Conservation (phyloP, 2,113 vertebrate genomes). For the Tragulus kanchil region DNA sequence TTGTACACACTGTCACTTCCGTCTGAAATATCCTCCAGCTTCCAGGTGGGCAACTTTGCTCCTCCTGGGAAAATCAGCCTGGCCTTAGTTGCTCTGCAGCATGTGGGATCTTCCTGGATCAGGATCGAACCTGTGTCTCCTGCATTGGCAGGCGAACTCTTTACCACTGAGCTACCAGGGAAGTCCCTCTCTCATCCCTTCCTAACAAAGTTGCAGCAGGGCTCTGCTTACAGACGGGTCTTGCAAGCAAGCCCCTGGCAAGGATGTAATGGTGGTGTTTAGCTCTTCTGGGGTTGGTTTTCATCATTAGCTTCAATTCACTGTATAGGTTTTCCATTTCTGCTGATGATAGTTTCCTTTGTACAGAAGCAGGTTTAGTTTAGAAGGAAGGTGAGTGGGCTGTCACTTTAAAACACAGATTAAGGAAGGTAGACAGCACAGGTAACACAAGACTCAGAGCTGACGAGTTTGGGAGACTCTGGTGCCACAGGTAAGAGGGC, state of each 20-base stretch:
- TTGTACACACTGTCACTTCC: background rate
- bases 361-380: background rate
- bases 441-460: background rate
- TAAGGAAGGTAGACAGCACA: background rate
- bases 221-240: background rate
- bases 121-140: no score
- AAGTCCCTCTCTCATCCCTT: background rate
- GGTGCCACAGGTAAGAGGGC: background rate
- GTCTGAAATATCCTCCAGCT: background rate
- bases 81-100: background rate
- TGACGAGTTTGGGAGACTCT: fast-evolving
- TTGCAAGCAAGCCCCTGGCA: background rate
- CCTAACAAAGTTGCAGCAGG: no score
- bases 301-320: background rate
- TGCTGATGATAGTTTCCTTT: background rate
- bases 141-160: no score
- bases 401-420: background rate
- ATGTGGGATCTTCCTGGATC: no score
- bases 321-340: background rate
- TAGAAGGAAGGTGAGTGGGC: background rate
- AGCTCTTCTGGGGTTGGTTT: background rate
- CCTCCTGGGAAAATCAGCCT: background rate
- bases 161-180: no score
- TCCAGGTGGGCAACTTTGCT: background rate
- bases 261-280: background rate